Evolutionary conservation across 2,113 vertebrate species (phyloP).

Genomic region (Harpagus bidentatus): DNA sequence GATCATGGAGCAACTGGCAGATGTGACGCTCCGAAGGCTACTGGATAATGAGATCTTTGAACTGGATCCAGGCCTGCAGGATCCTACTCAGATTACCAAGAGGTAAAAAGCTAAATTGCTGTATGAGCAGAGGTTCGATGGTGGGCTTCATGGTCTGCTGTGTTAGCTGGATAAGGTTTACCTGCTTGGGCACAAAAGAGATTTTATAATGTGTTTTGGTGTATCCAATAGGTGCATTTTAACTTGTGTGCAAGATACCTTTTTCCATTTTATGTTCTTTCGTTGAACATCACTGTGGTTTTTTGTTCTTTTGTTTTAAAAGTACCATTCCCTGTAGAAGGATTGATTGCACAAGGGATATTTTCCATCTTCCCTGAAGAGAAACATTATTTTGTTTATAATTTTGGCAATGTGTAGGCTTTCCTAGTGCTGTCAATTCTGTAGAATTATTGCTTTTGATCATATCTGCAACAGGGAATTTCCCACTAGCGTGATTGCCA

Average conservation of each 20-base stretch:
- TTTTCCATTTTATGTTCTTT: background rate
- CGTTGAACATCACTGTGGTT: background rate
- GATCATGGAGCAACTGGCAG: conserved; percentile 92
- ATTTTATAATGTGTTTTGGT: background rate
- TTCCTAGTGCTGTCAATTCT: background rate
- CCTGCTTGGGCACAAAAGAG: background rate
- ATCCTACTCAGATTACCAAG: conserved; percentile 89
- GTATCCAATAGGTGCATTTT: background rate
- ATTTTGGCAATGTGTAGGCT: background rate
- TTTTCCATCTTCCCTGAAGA: background rate
- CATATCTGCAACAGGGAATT: background rate
- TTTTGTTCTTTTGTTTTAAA: background rate
- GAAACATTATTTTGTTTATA: background rate
- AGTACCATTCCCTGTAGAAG: background rate
- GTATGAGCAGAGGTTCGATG: background rate
- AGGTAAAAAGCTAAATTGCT: conserved; percentile 71
- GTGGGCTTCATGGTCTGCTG: background rate
- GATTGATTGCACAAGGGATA: background rate
- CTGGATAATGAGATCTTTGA: conserved; percentile 92
- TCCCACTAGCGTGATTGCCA: background rate
- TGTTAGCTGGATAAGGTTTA: background rate
- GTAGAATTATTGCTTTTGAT: background rate
- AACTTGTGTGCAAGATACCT: background rate
- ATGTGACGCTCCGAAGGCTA: conserved; percentile 88
- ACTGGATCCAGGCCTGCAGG: conserved; percentile 85